Evolutionary conservation across 37 sponge, comb jelly and placozoan genomes (phyloP), one percentile per base, ranked within the genome.

Genomic region (Dysidea cf. avara): DNA sequence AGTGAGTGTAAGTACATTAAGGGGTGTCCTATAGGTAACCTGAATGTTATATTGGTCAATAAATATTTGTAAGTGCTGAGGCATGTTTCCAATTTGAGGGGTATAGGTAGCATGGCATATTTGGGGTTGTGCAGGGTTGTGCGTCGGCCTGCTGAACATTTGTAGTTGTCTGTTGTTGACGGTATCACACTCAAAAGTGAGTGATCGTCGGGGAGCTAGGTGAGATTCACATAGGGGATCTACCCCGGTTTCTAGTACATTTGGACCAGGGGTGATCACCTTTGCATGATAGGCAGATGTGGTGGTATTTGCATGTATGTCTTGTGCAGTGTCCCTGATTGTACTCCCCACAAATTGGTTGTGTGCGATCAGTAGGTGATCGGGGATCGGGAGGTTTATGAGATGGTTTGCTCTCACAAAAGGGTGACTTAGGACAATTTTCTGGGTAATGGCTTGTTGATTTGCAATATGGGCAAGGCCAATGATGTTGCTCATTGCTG

Each of bases 281-380:
- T 12, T 50, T 64, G 65, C 76, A 75, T 52, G 38, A 35, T 0
- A 22, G 37, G 65, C 76, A 75, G 25, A 29, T 34, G 53, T 75
- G 76, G 32, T 64, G 34, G 56, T 64, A 75, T 53, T 31, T 49
- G 53, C 76, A 75, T 7, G 52, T 38, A 11, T 75, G 64, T 25
- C 64, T 38, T 7, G 65, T 75, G 54, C 76, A 75, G 18, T 25
- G 18, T 13, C 52, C 64, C 30, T 28, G 32, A 32, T 75, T 64
- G 64, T 26, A 75, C 16, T 53, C 25, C 32, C 34, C 21, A 65
- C 76, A 75, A 20, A 75, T 64, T 30, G 52, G 16, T 49, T 18
- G 52, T 13, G 16, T 49, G 52, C 52, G 16, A 13, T 13, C 52
- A 13, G 16, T 18, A 16, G 13, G 52, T 49, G 52, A 49, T 16